These are phyloP conservation scores for Hippocampus kuda DNA, from an alignment of 2,797 vertebrate genomes.

Conservation along the genomic window DNA sequence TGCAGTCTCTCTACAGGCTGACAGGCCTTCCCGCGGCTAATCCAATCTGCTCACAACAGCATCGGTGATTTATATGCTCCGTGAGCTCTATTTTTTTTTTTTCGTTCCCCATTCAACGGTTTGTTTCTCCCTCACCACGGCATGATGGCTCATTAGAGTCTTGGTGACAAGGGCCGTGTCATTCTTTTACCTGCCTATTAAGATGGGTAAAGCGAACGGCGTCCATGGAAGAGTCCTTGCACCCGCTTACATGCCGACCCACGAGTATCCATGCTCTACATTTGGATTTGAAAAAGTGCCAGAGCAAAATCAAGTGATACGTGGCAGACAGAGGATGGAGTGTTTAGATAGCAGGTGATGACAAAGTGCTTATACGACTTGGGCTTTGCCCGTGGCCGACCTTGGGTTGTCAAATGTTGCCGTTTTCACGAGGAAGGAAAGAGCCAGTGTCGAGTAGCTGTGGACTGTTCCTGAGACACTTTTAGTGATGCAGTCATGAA, in stretches of 20 bases:
- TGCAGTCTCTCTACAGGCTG: slow-evolving; percentile 48
- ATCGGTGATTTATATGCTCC: slow-evolving; percentile 36
- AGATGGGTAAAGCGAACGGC: slow-evolving; percentile 25
- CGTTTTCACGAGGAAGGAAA: slow-evolving; percentile 56
- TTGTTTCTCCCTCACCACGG: slow-evolving; percentile 31
- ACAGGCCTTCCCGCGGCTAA: slow-evolving; percentile 60
- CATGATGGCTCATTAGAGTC: slow-evolving; percentile 59
- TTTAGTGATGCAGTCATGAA: slow-evolving; percentile 41
- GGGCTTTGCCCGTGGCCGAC: slow-evolving; percentile 47
- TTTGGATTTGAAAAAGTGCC: slow-evolving; percentile 64
- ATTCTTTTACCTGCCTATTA: slow-evolving; percentile 41
- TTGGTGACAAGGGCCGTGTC: slow-evolving; percentile 34
- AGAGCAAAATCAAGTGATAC: slow-evolving; percentile 61
- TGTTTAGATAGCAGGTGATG: slow-evolving; percentile 71
- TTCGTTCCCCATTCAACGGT: slow-evolving; percentile 38
- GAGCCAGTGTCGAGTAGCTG: slow-evolving; percentile 43
- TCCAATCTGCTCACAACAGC: slow-evolving; percentile 56
- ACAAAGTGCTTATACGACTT: slow-evolving; percentile 70
- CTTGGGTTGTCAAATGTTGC: slow-evolving; percentile 61
- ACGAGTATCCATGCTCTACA: slow-evolving; percentile 46
- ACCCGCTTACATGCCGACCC: slow-evolving; percentile 28
- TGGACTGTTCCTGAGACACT: slow-evolving; percentile 41
- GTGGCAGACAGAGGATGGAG: slow-evolving; percentile 49
- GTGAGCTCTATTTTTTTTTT: slow-evolving; percentile 49
- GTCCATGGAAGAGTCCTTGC: background rate